Percentiles rank a stretch among this genome's conserved stretches.
These are phyloP conservation scores for Cephus pulcher DNA, from an alignment of 2,888 invertebrate genomes.

Conservation along the genomic window DNA sequence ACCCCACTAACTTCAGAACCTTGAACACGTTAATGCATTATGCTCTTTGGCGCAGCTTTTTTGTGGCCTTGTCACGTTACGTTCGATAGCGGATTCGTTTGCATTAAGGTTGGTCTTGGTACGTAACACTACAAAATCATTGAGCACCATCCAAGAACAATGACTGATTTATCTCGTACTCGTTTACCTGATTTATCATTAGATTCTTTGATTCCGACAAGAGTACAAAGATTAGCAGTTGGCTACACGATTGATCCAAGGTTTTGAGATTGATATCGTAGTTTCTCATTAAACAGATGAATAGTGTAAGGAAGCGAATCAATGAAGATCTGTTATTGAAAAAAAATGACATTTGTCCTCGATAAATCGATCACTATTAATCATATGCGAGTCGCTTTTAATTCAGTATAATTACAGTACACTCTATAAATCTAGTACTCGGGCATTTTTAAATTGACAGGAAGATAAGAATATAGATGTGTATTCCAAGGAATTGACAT, in stretches of 20 bases:
- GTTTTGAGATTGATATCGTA: neutral
- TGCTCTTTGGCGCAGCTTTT: neutral
- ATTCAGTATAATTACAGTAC: neutral
- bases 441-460: neutral
- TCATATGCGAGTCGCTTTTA: neutral
- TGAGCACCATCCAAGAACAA: neutral
- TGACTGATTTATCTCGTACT: neutral
- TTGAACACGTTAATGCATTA: neutral
- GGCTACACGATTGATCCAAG: neutral
- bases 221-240: neutral
- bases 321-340: neutral
- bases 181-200: neutral
- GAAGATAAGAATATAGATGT: neutral
- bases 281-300: neutral
- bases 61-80: neutral
- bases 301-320: neutral
- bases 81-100: neutral
- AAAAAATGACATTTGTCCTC: neutral
- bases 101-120: neutral
- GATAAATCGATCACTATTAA: neutral
- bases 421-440: neutral
- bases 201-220: neutral
- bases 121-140: neutral
- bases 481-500: neutral
- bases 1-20: neutral